A percentile compares a stretch with the other conserved stretches of the same genome.
Evolutionary conservation across 30 jellyfish, hydroid and myxozoan genomes (phyloP).

Genomic region (Hydractinia echinata): DNA sequence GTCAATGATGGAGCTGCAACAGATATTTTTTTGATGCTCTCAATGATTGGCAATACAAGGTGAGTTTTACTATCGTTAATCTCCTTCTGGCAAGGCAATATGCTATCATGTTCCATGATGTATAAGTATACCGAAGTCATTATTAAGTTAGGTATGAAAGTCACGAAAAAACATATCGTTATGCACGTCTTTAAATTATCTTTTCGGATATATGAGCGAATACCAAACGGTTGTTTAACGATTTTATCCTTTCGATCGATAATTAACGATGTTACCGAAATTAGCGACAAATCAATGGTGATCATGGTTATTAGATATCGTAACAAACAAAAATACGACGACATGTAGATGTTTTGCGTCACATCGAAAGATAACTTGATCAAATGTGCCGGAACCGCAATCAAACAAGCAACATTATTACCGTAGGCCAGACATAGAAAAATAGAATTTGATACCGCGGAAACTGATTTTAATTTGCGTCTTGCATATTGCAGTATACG

Average conservation of each 20-base stretch:
- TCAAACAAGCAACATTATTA: not conserved
- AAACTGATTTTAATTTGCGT: not conserved
- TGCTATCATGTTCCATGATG: not conserved
- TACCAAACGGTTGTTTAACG: not conserved
- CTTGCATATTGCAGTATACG: not conserved
- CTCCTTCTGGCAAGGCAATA: conserved; percentile 16
- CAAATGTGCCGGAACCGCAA: not conserved
- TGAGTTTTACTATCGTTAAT: not conserved
- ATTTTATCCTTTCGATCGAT: conserved; percentile 4
- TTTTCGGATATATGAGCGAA: not conserved
- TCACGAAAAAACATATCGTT: not conserved
- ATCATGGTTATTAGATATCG: conserved; percentile 6
- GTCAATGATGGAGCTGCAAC: conserved; percentile 16
- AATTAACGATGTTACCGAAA: not conserved
- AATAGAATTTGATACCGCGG: not conserved
- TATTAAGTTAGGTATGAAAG: not conserved
- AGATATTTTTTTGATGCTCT: not conserved
- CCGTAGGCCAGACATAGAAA: not conserved
- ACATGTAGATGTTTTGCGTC: not conserved
- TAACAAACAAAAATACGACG: not conserved
- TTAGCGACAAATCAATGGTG: conserved; percentile 4
- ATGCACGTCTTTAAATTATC: not conserved
- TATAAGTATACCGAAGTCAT: not conserved
- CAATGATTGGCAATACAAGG: not conserved
- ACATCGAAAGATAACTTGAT: not conserved